These are phyloP conservation scores for Caenorhabditis remanei DNA, from an alignment of 1,140 invertebrate species.

Conservation along the genomic window DNA sequence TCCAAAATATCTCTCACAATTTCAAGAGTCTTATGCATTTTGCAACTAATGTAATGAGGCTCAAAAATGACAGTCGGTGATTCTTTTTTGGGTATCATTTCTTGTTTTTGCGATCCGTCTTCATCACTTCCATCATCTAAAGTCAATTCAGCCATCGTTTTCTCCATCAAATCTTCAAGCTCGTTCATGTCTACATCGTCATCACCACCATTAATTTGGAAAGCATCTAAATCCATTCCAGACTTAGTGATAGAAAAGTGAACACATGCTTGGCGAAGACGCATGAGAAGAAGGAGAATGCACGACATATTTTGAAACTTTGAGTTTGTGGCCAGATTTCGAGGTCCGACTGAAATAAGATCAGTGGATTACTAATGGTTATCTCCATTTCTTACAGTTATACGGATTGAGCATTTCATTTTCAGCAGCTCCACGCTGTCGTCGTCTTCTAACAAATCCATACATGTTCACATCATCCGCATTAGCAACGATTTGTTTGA, in stretches of 20 bases:
- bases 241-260: slow-evolving; percentile 70
- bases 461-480: slow-evolving; percentile 39
- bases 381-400: slow-evolving; percentile 47
- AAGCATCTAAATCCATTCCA: slow-evolving; percentile 73
- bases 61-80: slow-evolving; percentile 56
- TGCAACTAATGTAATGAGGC: slow-evolving; percentile 29
- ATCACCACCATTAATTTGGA: slow-evolving; percentile 62
- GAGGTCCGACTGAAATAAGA: slow-evolving; percentile 61
- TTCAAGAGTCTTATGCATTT: slow-evolving; percentile 42
- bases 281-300: slow-evolving; percentile 70
- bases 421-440: not conserved
- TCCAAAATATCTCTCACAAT: slow-evolving; percentile 59
- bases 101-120: not conserved
- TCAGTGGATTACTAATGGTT: not conserved
- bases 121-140: slow-evolving; percentile 16
- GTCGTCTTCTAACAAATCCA: slow-evolving; percentile 55
- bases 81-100: slow-evolving; percentile 6
- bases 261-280: slow-evolving; percentile 74
- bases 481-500: slow-evolving; percentile 64
- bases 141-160: slow-evolving; percentile 50
- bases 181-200: slow-evolving; percentile 26
- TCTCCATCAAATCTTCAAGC: slow-evolving; percentile 44
- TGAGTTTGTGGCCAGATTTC: slow-evolving; percentile 67
- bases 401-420: slow-evolving; percentile 69
- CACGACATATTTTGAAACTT: slow-evolving; percentile 70